Evolutionary conservation across 2,888 invertebrate genomes (phyloP), one percentile per base, ranked within the genome.

Genomic region (Acronicta aceris): DNA sequence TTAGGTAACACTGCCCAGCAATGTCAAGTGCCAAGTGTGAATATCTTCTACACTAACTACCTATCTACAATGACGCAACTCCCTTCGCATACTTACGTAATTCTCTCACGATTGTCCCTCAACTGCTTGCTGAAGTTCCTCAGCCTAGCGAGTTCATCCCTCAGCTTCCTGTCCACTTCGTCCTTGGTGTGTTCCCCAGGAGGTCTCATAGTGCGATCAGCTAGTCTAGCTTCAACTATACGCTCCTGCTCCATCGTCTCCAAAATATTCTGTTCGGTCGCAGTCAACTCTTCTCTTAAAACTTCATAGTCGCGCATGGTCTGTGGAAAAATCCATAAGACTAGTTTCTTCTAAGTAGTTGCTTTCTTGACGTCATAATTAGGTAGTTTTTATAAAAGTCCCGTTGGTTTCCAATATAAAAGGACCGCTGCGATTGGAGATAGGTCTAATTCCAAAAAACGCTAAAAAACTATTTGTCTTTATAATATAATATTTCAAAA

Each of bases 201-300:
- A 6, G 96, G 96, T 57, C 97, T 95, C 76, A 95, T 95, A 4
- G 95, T 94, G 36, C 97, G 95, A 84, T 97, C 97, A 76, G 96
- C 96, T 51, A 97, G 89, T 71, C 97, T 95, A 0, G 97, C 96
- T 86, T 97, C 96, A 5, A 96, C 96, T 57, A 97, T 89, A 78
- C 97, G 96, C 69, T 96, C 94, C 42, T 96, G 96, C 69, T 97
- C 96, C 74, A 95, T 95, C 78, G 97, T 97, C 42, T 95, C 95
- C 49, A 95, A 76, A n/a, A 97, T 87, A 21, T 96, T 96, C 65
- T 95, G 95, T 83, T 97, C 97, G 40, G 97, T 88, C 15, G 95
- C 93, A 33, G 90, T 85, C 62, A 97, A 95, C 88, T 98, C 98
- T 80, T 96, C 96, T 62, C 95, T 92, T 56, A 97, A 88, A 61